Percentiles rank a stretch among this genome's conserved stretches.
Conservation (phyloP, 2,113 vertebrate genomes). For the Platysternon megacephalum region DNA sequence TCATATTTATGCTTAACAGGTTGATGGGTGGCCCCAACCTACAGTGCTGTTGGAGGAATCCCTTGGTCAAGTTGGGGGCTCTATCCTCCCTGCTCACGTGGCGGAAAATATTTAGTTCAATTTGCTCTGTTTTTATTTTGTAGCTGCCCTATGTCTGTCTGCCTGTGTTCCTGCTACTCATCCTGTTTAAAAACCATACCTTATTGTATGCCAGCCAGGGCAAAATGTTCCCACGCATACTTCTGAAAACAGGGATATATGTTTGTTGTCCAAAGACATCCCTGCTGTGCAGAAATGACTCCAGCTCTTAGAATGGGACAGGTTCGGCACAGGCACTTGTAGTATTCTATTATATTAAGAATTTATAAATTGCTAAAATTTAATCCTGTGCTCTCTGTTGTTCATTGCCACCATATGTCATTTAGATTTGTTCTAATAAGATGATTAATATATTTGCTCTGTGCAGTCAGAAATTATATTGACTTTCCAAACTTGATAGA, state of each 20-base stretch:
- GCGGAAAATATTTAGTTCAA: background rate
- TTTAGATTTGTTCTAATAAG: background rate
- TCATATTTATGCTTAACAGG: background rate
- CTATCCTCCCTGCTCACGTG: background rate
- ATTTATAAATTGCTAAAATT: background rate
- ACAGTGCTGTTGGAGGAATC: background rate
- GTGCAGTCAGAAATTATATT: background rate
- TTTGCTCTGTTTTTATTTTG: background rate
- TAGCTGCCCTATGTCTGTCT: background rate
- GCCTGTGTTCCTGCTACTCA: background rate
- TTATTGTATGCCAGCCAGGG: background rate
- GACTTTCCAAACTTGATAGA: background rate
- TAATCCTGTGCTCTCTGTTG: background rate
- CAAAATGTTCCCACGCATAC: background rate
- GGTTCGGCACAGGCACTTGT: background rate
- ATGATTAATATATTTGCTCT: background rate
- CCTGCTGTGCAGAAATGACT: background rate
- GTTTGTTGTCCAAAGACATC: accelerated
- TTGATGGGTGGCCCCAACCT: background rate
- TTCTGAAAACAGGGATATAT: background rate
- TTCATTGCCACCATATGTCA: background rate
- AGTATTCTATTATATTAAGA: background rate
- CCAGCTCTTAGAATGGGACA: background rate
- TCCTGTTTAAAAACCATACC: background rate
- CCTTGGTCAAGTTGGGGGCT: background rate